Percentiles rank a stretch among this genome's conserved stretches.
phyloP scores from a whole-genome alignment of 2,797 vertebrate species.

The Acanthopagrus latus region DNA sequence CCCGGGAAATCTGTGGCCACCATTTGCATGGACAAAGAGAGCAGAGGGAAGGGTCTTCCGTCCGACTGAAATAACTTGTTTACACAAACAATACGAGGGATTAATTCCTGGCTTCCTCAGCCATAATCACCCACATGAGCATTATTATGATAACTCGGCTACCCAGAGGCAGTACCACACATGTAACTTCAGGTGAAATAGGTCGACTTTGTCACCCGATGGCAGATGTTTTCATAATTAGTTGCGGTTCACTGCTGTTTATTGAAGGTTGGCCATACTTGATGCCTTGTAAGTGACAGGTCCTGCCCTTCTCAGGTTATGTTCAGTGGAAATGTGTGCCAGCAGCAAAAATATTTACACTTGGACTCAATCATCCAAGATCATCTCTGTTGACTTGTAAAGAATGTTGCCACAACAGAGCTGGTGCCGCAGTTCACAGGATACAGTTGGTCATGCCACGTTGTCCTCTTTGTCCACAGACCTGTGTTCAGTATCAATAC shows the following conservation, averaged over 20 bases:
- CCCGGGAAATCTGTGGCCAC: constrained; percentile 84
- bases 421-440: constrained; percentile 70
- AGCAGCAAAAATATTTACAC: constrained; percentile 82
- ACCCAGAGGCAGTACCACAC: constrained; percentile 7
- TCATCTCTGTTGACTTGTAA: constrained; percentile 80
- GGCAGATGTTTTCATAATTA: constrained; percentile 65
- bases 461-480: constrained; percentile 70
- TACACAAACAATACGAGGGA: constrained; percentile 45
- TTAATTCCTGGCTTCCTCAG: constrained; percentile 39
- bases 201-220: constrained; percentile 54
- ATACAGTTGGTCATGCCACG: constrained; percentile 72
- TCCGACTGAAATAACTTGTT: constrained; percentile 72
- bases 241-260: constrained; percentile 58
- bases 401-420: constrained; percentile 85
- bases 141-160: constrained; percentile 25
- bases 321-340: constrained; percentile 65
- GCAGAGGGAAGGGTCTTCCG: constrained; percentile 73
- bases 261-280: not conserved
- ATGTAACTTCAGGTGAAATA: constrained; percentile 43
- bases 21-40: constrained; percentile 85
- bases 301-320: constrained; percentile 24
- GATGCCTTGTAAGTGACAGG: constrained; percentile 2
- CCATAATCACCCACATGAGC: constrained; percentile 28
- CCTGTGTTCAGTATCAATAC: constrained; percentile 82
- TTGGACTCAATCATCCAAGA: constrained; percentile 71